phyloP scores from a whole-genome alignment of 2,113 vertebrate species.

The Cyprinodon brontotheroides region DNA sequence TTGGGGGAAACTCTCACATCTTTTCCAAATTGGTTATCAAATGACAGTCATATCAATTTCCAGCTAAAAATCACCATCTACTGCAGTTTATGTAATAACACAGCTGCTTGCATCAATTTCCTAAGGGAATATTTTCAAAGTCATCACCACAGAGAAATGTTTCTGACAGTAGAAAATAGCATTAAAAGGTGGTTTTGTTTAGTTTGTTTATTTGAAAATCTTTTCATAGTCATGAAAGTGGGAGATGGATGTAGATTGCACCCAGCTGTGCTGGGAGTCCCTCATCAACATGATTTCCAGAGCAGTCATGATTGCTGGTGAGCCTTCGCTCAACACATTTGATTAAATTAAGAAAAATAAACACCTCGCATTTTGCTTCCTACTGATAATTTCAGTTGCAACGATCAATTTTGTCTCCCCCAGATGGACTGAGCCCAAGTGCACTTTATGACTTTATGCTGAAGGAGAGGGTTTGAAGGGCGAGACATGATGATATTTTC shows the following conservation, averaged over 20 bases:
- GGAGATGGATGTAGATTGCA: conserved; percentile 12
- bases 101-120: neutral
- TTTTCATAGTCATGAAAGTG: conserved; percentile 6
- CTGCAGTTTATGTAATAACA: neutral
- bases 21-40: conserved; percentile 2
- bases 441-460: conserved; percentile 24
- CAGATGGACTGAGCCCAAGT: conserved; percentile 41
- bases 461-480: neutral
- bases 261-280: neutral
- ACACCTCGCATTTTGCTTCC: conserved; percentile 32
- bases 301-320: conserved; percentile 25
- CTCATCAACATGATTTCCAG: conserved; percentile 9
- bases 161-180: neutral
- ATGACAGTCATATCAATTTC: conserved; percentile 6
- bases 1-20: conserved; percentile 1
- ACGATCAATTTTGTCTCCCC: conserved; percentile 40
- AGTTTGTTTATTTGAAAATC: conserved; percentile 13
- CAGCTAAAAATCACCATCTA: neutral
- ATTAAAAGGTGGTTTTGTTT: neutral
- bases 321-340: conserved; percentile 38
- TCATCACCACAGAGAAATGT: neutral
- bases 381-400: conserved; percentile 40
- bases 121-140: neutral
- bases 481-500: conserved; percentile 25
- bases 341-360: conserved; percentile 15